Evolutionary conservation across 2,113 vertebrate species (phyloP).

Genomic region (Pogona vitticeps): DNA sequence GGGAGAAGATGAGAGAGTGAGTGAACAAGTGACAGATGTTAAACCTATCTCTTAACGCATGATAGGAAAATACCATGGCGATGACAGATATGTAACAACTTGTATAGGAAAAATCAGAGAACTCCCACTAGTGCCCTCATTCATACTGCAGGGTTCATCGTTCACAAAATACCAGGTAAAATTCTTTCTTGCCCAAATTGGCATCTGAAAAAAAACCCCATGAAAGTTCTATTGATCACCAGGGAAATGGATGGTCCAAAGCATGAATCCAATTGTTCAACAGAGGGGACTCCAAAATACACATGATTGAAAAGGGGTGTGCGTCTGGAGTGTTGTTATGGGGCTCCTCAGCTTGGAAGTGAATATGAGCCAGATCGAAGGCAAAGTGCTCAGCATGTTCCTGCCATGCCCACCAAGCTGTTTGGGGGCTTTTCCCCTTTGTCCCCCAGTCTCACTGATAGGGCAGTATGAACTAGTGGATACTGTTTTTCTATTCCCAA

Average conservation of each 20-base stretch:
- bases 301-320: too few relatives aligned
- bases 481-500: background rate
- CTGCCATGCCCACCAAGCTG: too few relatives aligned
- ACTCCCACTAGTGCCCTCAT: background rate
- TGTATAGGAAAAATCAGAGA: conserved; percentile 4
- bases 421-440: background rate
- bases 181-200: background rate
- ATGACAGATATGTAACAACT: conserved; percentile 13
- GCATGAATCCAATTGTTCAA: background rate
- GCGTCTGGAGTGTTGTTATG: background rate
- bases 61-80: conserved; percentile 14
- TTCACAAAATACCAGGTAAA: background rate
- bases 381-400: background rate
- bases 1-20: conserved; percentile 9
- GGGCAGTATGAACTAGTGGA: background rate
- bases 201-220: background rate
- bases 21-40: conserved; percentile 14
- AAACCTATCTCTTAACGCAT: conserved; percentile 9
- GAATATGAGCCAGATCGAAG: background rate
- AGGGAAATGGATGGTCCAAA: background rate
- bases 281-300: background rate
- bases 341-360: background rate
- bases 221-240: background rate
- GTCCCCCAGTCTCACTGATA: background rate
- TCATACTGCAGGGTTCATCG: background rate